These are phyloP conservation scores for Steinernema carpocapsae DNA, from an alignment of 2,888 invertebrate species.

Conservation along the genomic window DNA sequence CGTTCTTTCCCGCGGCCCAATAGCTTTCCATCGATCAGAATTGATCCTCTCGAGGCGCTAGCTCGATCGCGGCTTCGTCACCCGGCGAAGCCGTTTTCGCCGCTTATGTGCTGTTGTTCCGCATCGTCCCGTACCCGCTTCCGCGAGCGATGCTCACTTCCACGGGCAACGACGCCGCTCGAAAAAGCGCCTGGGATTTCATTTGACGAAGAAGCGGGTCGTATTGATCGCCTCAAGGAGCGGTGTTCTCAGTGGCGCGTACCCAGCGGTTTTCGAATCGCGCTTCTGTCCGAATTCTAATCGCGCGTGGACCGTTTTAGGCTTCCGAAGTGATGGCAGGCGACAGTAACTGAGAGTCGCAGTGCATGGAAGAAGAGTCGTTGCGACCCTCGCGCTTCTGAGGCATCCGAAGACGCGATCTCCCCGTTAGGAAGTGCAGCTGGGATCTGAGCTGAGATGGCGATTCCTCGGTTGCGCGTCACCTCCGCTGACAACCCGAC, in stretches of 20 bases:
- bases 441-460: constrained; percentile 20
- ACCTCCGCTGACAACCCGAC: constrained; percentile 58
- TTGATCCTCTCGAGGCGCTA: no score
- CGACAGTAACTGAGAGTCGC: constrained; percentile 8
- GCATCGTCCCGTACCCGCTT: background rate
- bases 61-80: no score
- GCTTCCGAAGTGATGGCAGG: background rate
- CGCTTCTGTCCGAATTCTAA: background rate
- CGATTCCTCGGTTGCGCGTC: constrained; percentile 48
- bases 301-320: constrained; percentile 10
- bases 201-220: constrained; percentile 27
- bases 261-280: background rate
- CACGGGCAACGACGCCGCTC: constrained; percentile 6
- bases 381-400: constrained; percentile 3
- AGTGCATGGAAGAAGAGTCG: constrained; percentile 8
- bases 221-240: constrained; percentile 28
- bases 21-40: no score
- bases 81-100: no score
- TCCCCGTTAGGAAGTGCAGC: background rate
- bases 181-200: constrained; percentile 21
- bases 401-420: constrained; percentile 1
- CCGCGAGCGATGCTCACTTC: background rate
- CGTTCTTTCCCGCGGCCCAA: no score
- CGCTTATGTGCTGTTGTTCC: background rate
- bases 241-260: constrained; percentile 12